Evolutionary conservation across 2,113 vertebrate genomes (phyloP).

Genomic region (Xiphophorus hellerii): DNA sequence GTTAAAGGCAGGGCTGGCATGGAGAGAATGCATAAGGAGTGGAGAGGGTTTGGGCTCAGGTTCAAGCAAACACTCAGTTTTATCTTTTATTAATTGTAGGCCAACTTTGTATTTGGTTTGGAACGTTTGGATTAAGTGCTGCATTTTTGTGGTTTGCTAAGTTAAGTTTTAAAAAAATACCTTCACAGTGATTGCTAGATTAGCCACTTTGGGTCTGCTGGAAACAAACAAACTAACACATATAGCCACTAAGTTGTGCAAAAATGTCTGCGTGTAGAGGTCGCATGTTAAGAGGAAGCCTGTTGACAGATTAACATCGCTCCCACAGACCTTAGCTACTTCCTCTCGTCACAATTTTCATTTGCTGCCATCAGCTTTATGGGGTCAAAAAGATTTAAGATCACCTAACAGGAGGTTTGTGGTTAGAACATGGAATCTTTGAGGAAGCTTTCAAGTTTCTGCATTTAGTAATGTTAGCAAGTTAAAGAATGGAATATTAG

Average conservation of each 20-base stretch:
- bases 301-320: slow-evolving; percentile 57
- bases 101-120: slow-evolving; percentile 2
- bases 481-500: not conserved
- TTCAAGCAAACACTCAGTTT: slow-evolving; percentile 5
- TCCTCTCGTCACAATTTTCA: slow-evolving; percentile 72
- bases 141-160: not conserved
- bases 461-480: not conserved
- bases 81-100: not conserved
- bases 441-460: slow-evolving; percentile 4
- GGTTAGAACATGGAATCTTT: slow-evolving; percentile 17
- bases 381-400: slow-evolving; percentile 46
- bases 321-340: slow-evolving; percentile 64
- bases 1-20: slow-evolving; percentile 68
- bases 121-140: not conserved
- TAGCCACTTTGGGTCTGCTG: not conserved
- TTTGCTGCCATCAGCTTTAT: slow-evolving; percentile 71
- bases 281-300: slow-evolving; percentile 59
- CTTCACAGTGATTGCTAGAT: not conserved
- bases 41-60: slow-evolving; percentile 38
- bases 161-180: not conserved
- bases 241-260: slow-evolving; percentile 1
- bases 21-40: slow-evolving; percentile 66
- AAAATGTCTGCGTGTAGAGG: slow-evolving; percentile 18
- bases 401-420: slow-evolving; percentile 46
- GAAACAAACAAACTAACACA: not conserved